Base-by-base conservation (phyloP, 2,113 vertebrate genomes). In the Cathartes aura region DNA sequence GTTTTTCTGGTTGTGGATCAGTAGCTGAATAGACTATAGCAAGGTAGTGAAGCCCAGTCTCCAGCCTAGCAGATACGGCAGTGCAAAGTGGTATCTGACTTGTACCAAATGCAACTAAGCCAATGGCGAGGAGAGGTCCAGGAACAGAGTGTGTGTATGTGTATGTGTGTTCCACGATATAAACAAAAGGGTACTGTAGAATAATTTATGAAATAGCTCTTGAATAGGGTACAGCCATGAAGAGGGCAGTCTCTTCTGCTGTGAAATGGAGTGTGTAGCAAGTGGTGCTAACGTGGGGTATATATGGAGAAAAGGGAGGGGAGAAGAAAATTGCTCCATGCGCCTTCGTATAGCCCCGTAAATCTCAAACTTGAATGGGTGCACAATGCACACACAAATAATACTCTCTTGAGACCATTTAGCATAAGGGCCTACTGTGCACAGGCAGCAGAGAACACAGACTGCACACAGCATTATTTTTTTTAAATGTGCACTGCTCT, bases 141-240 rank as follows among this genome's bases (percentile, higher is more conserved):
- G n/a, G 36, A 68, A 19, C 29, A 43, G 43, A 11, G 14, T 8
- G 3, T 50, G 24, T 36, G 13, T 12, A 5, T 0, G 1, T 36
- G 38, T 13, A 1, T 26, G 5, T 50, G 29, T 73, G 55, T 63
- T 83, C 40, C 30, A 36, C 48, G 80, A 16, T 13, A 86, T 32
- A 76, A 76, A 58, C 13, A 36, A 53, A 92, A 74, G 15, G 17
- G 5, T 34, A 8, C 8, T 15, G 5, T 22, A 55, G 45, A 60
- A 78, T 58, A 72, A 30, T 53, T 78, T 29, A 32, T 58, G 16
- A 83, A 76, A n/a, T 9, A 45, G 23, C 23, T 73, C 30, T 62
- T 66, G 47, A 53, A 12, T 4, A 30, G 22, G 10, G 27, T 8
- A 29, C 12, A 80, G 38, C 63, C 42, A 16, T 20, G 52, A 42